These are phyloP conservation scores for Leptopterna dolabrata DNA, from an alignment of 2,888 invertebrate genomes.

Conservation along the genomic window DNA sequence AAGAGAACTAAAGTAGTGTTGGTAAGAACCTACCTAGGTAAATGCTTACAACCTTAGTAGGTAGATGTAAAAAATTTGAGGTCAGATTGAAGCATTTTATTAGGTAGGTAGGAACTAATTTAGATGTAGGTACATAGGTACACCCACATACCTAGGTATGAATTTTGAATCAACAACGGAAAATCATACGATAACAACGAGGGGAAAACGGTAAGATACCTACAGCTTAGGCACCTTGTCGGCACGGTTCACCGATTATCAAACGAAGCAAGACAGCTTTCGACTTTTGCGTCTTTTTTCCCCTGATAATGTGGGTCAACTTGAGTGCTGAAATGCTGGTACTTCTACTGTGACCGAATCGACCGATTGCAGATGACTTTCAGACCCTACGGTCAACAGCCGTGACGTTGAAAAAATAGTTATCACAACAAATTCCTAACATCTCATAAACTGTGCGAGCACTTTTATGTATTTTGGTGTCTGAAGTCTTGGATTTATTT, in stretches of 20 bases:
- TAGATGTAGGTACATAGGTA: too few species aligned
- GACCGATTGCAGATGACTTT: neutral
- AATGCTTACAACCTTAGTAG: too few species aligned
- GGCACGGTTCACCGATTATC: constrained; percentile 33
- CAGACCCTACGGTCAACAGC: neutral
- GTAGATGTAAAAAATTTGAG: too few species aligned
- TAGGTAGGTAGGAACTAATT: too few species aligned
- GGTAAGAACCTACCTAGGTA: too few species aligned
- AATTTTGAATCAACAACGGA: neutral
- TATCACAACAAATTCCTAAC: neutral
- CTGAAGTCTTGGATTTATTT: neutral
- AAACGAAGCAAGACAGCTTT: constrained; percentile 38
- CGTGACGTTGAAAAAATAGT: neutral
- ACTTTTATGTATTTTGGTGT: neutral
- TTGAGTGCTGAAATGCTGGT: neutral
- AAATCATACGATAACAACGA: neutral
- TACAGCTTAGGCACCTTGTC: constrained; percentile 26
- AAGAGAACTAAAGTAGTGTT: too few species aligned
- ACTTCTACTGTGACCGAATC: neutral
- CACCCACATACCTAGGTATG: too few species aligned
- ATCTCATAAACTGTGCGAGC: neutral
- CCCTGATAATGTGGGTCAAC: neutral
- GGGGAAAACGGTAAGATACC: constrained; percentile 14
- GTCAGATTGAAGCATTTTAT: too few species aligned
- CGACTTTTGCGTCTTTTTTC: neutral